These are phyloP conservation scores for Aplodontia rufa DNA, from an alignment of 2,113 vertebrate genomes.

Conservation along the genomic window DNA sequence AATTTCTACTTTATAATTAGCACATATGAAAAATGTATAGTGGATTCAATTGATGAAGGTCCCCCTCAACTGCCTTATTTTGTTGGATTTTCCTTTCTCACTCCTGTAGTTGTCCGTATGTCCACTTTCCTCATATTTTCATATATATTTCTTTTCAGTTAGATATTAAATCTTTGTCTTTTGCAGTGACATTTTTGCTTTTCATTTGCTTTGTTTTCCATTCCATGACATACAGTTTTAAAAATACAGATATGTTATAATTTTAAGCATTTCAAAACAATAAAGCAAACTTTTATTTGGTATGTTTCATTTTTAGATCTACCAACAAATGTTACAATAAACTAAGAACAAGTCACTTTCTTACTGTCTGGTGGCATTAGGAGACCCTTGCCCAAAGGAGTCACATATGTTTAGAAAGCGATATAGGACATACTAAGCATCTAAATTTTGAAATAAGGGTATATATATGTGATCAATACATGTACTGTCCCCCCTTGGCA, in stretches of 20 bases:
- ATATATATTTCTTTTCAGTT: not conserved
- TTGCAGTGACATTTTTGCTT: not conserved
- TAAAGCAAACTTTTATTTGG: not conserved
- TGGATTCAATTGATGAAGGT: not conserved
- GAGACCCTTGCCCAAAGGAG: too few species aligned
- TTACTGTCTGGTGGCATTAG: not conserved
- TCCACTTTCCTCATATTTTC: not conserved
- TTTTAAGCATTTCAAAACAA: not conserved
- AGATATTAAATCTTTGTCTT: not conserved
- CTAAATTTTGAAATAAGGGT: not conserved
- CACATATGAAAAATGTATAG: not conserved
- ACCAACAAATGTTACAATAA: not conserved
- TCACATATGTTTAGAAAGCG: not conserved
- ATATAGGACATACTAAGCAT: not conserved
- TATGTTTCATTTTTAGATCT: not conserved
- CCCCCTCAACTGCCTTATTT: not conserved
- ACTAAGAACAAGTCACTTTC: not conserved
- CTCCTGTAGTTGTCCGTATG: not conserved
- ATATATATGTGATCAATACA: not conserved
- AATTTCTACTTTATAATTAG: not conserved
- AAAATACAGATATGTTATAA: not conserved
- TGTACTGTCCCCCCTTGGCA: not conserved
- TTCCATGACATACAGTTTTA: not conserved
- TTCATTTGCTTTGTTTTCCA: not conserved
- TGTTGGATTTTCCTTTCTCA: not conserved